Evolutionary conservation across 1,140 invertebrate species (phyloP).

Genomic region (Callitettix versicolor): DNA sequence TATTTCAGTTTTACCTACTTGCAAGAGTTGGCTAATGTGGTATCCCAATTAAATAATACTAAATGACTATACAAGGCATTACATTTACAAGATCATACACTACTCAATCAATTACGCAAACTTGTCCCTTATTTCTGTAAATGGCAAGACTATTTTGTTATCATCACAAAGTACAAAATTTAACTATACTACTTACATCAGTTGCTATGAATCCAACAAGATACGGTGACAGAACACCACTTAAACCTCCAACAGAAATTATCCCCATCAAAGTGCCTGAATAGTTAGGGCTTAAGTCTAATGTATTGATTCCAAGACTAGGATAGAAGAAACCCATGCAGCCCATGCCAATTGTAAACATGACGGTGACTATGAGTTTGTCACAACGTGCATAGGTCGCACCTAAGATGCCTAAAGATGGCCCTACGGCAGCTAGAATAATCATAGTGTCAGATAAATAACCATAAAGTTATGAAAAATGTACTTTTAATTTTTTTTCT

Average conservation of each 20-base stretch:
- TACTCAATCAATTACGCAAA: too few species aligned
- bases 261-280: slow-evolving; percentile 70
- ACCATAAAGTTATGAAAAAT: not conserved
- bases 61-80: too few species aligned
- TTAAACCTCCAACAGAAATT: slow-evolving; percentile 64
- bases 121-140: too few species aligned
- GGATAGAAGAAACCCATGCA: slow-evolving; percentile 62
- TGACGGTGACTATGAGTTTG: slow-evolving; percentile 42
- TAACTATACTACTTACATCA: slow-evolving; percentile 45
- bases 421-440: slow-evolving; percentile 50
- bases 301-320: slow-evolving; percentile 64
- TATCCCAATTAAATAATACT: too few species aligned
- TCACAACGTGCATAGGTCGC: slow-evolving; percentile 71
- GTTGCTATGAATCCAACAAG: slow-evolving; percentile 61
- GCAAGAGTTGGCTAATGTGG: too few species aligned
- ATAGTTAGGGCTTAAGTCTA: slow-evolving; percentile 72
- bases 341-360: slow-evolving; percentile 57
- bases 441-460: not conserved
- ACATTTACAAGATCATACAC: too few species aligned
- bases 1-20: too few species aligned
- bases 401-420: slow-evolving; percentile 62
- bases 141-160: not conserved
- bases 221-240: slow-evolving; percentile 65
- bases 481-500: too few species aligned
- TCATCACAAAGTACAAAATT: not conserved